Evolutionary conservation across 2,888 invertebrate genomes (phyloP).

Genomic region (Oxycera nigricornis): DNA sequence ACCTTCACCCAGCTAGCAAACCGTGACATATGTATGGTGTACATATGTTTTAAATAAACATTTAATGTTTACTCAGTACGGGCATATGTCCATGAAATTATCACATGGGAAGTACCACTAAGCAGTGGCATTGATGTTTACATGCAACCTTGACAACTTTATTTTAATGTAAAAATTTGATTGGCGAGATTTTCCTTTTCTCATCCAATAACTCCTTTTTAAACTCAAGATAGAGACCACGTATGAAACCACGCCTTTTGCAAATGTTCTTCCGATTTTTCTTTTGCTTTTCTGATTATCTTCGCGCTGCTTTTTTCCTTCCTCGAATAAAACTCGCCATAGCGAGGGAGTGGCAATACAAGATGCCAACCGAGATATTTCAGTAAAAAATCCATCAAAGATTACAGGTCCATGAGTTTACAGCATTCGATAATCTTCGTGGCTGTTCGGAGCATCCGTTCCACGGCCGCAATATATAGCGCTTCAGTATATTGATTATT

Average conservation of each 20-base stretch:
- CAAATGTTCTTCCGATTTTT: not conserved
- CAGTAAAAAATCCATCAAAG: slow-evolving; percentile 16
- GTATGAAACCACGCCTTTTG: slow-evolving; percentile 30
- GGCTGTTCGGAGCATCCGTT: not conserved
- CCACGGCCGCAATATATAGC: not conserved
- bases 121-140: not conserved
- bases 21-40: not conserved
- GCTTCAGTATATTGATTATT: slow-evolving; percentile 18
- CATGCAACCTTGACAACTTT: not conserved
- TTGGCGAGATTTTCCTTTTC: slow-evolving; percentile 3
- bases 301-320: slow-evolving; percentile 31
- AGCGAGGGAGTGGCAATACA: slow-evolving; percentile 33
- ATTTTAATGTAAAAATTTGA: slow-evolving; percentile 9
- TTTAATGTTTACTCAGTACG: not conserved
- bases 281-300: slow-evolving; percentile 13
- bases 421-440: slow-evolving; percentile 16
- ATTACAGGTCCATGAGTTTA: slow-evolving; percentile 31
- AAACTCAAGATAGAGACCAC: not conserved
- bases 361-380: not conserved
- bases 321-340: slow-evolving; percentile 25
- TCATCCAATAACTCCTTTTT: not conserved
- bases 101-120: not conserved
- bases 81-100: not conserved
- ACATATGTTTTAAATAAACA: not conserved
- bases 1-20: too few species aligned